phyloP scores from a whole-genome alignment of 2,797 vertebrate genomes.

The Pampus argenteus region DNA sequence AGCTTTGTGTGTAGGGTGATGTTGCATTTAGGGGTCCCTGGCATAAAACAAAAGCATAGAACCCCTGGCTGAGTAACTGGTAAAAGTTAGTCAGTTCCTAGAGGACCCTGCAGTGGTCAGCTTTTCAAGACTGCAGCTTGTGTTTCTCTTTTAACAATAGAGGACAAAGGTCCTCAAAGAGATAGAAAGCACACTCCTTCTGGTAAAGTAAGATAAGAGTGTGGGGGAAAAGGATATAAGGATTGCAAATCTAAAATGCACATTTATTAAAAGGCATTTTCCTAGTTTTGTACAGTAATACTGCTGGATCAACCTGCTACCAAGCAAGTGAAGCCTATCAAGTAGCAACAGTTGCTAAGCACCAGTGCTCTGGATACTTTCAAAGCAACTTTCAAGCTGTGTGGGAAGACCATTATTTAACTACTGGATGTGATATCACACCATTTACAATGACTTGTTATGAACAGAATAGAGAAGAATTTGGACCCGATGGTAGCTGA shows the following conservation, averaged over 20 bases:
- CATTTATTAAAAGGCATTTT: neutral
- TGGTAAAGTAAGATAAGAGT: too few relatives aligned
- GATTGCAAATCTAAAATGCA: neutral
- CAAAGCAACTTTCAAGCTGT: slow-evolving; percentile 8
- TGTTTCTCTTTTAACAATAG: neutral
- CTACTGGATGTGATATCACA: neutral
- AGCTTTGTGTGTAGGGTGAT: neutral
- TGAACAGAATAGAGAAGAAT: neutral
- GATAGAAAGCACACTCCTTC: slow-evolving; percentile 1
- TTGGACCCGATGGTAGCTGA: neutral
- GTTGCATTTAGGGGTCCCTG: neutral
- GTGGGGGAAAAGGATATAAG: neutral
- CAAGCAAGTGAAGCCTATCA: neutral
- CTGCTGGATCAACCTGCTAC: neutral
- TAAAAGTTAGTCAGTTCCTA: neutral
- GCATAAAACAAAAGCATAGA: neutral
- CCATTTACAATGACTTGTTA: neutral
- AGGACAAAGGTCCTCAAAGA: neutral
- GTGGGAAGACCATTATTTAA: slow-evolving; percentile 14
- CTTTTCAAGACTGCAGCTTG: neutral
- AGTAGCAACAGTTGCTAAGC: slow-evolving; percentile 31
- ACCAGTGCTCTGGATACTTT: neutral
- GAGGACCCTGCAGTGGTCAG: neutral
- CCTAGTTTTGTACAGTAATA: neutral
- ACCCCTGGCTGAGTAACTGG: neutral